These are phyloP conservation scores for Zosterops lateralis DNA, from an alignment of 2,113 vertebrate species.

Conservation along the genomic window DNA sequence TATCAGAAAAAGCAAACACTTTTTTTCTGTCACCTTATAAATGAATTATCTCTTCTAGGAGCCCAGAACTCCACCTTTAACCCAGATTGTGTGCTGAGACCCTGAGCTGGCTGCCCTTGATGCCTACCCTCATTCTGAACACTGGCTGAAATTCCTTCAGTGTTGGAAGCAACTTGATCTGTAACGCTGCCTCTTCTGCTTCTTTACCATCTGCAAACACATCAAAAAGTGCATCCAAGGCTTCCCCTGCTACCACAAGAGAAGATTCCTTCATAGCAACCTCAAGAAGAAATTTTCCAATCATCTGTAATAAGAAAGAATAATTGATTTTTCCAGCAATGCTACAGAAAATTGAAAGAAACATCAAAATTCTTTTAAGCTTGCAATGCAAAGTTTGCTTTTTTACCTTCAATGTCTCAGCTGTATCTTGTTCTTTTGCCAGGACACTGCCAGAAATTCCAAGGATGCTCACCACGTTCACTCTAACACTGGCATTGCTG, in stretches of 20 bases:
- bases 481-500: conserved; percentile 80
- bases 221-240: conserved; percentile 92
- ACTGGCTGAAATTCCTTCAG: conserved; percentile 89
- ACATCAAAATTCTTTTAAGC: background rate
- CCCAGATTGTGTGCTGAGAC: background rate
- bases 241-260: conserved; percentile 90
- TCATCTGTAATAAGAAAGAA: conserved; percentile 76
- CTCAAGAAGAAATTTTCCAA: conserved; percentile 88
- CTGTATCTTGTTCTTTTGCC: conserved; percentile 82
- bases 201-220: conserved; percentile 93
- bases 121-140: conserved; percentile 89
- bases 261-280: conserved; percentile 84
- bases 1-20: background rate
- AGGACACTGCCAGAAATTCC: conserved; percentile 93
- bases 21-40: background rate
- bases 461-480: conserved; percentile 90
- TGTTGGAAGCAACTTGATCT: conserved; percentile 81
- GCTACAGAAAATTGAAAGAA: background rate
- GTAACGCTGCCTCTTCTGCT: conserved; percentile 84
- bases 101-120: background rate
- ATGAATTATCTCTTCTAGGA: background rate
- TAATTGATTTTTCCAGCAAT: background rate
- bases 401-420: conserved; percentile 88
- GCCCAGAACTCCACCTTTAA: background rate
- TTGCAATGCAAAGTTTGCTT: background rate